Percentiles rank a stretch among this genome's conserved stretches.
Conservation (phyloP, 2,113 vertebrate genomes). For the Micronycteris hirsuta region DNA sequence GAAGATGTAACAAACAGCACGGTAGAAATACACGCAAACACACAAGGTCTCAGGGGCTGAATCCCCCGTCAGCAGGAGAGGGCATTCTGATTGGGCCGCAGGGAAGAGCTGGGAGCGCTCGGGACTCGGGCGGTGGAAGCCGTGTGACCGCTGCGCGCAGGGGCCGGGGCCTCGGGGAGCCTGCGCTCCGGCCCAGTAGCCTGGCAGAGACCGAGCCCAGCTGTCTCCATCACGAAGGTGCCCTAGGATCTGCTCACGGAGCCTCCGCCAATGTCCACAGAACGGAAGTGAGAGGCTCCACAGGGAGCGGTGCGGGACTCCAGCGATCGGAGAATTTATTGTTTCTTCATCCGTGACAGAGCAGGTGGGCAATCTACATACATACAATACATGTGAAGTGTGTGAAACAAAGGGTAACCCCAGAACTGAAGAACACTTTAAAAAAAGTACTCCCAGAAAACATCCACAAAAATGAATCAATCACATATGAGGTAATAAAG, state of each 20-base stretch:
- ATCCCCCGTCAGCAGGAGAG: neutral
- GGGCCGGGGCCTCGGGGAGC: too few species aligned
- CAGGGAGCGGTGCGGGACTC: accelerated
- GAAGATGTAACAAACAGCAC: neutral
- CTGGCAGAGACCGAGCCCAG: neutral
- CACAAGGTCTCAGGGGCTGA: neutral
- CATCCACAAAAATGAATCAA: too few species aligned
- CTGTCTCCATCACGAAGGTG: accelerated
- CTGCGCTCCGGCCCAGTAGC: neutral
- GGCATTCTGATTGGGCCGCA: neutral
- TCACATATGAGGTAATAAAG: neutral
- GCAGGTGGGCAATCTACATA: too few species aligned
- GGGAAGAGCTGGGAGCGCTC: neutral
- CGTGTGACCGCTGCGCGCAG: too few species aligned
- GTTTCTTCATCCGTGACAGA: neutral
- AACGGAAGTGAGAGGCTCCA: accelerated
- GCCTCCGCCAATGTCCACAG: accelerated
- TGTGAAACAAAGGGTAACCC: neutral
- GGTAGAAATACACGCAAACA: neutral
- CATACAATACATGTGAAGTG: neutral
- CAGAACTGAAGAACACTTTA: neutral
- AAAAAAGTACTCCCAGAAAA: too few species aligned
- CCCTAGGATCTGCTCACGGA: too few species aligned
- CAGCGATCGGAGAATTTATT: too few species aligned
- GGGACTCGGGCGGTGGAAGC: too few species aligned